Percentiles rank a stretch among this genome's conserved stretches.
Evolutionary conservation across 2,113 vertebrate species (phyloP).

Genomic region (Theristicus caerulescens): DNA sequence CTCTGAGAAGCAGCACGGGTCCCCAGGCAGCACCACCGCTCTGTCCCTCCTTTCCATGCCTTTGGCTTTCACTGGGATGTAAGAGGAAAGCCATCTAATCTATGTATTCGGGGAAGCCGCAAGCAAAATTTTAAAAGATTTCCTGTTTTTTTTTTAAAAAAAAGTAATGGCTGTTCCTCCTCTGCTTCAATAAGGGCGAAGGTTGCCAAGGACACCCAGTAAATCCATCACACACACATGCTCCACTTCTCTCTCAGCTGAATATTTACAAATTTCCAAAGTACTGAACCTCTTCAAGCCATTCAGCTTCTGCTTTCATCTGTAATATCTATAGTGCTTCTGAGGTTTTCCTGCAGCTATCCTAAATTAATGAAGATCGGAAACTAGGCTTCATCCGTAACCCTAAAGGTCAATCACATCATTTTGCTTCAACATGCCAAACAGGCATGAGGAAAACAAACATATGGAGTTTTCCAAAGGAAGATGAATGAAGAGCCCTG

Average conservation of each 20-base stretch:
- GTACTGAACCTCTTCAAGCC: neutral
- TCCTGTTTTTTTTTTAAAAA: neutral
- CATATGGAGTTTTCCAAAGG: neutral
- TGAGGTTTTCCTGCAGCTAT: neutral
- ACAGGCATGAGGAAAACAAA: slow-evolving; percentile 6
- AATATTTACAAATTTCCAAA: slow-evolving; percentile 25
- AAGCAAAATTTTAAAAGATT: neutral
- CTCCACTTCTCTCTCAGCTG: neutral
- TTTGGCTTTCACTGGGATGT: neutral
- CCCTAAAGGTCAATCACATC: slow-evolving; percentile 21
- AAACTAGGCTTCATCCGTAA: neutral
- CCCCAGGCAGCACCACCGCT: neutral
- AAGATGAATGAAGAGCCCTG: neutral
- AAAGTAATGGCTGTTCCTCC: neutral
- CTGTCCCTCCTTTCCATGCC: neutral
- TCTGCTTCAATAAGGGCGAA: neutral
- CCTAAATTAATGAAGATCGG: neutral
- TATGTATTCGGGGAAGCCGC: neutral
- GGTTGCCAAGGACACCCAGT: neutral
- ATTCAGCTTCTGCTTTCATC: slow-evolving; percentile 11
- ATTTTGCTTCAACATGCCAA: slow-evolving; percentile 6
- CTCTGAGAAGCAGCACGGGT: accelerated
- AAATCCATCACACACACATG: neutral
- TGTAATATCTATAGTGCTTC: neutral
- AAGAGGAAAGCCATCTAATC: neutral